Evolutionary conservation across 2,888 invertebrate genomes (phyloP).

Genomic region (Erpobdella octoculata): DNA sequence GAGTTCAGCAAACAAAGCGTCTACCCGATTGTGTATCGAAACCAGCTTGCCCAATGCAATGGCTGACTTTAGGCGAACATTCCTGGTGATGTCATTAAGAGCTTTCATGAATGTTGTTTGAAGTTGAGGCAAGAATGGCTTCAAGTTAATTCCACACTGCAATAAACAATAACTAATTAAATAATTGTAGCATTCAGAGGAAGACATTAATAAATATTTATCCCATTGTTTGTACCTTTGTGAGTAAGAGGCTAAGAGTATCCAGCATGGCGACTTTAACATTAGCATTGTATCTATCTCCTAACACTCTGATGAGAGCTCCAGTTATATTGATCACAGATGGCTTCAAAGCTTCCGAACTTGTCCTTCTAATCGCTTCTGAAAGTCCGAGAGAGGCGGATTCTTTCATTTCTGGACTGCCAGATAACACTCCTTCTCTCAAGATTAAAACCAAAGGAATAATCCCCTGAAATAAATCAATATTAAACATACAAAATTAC

Average conservation of each 20-base stretch:
- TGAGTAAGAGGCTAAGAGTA: conserved; percentile 79
- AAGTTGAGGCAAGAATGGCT: conserved; percentile 93
- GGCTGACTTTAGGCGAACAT: conserved; percentile 78
- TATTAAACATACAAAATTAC: not conserved
- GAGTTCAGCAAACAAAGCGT: conserved; percentile 87
- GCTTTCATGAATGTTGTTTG: conserved; percentile 96
- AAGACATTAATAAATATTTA: not conserved
- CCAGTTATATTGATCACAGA: conserved; percentile 96
- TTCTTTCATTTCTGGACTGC: conserved; percentile 88
- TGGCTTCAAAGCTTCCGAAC: conserved; percentile 77
- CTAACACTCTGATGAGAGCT: conserved; percentile 90
- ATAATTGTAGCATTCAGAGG: not conserved
- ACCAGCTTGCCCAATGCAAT: conserved; percentile 76
- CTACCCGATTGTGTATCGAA: conserved; percentile 82
- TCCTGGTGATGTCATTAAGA: conserved; percentile 76
- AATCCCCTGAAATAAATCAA: conserved; percentile 66
- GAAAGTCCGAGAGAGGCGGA: conserved; percentile 83
- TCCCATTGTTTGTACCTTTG: conserved; percentile 61
- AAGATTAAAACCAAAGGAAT: conserved; percentile 87
- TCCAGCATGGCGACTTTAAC: conserved; percentile 93
- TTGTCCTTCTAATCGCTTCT: conserved; percentile 73
- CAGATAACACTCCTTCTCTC: conserved; percentile 89
- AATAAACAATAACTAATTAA: conserved; percentile 28
- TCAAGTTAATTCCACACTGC: conserved; percentile 83
- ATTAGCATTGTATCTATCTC: conserved; percentile 83